Conservation (phyloP, 2,113 vertebrate genomes). For the Pterophyllum scalare region DNA sequence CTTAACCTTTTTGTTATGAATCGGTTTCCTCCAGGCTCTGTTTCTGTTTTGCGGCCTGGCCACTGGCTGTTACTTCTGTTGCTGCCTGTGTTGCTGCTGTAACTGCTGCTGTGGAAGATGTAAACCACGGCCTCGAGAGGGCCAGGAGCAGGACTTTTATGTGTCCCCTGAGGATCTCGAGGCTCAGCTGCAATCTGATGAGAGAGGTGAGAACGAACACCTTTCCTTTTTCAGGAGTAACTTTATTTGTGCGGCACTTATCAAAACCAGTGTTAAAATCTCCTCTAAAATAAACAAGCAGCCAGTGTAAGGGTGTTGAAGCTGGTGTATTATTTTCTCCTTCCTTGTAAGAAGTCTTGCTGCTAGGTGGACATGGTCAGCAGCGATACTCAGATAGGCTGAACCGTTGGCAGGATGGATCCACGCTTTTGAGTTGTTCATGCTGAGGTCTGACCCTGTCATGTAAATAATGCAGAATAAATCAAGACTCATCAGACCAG, state of each 20-base stretch:
- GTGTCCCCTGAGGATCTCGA: constrained; percentile 98
- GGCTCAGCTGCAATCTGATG: constrained; percentile 96
- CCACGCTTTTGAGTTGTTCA: background rate
- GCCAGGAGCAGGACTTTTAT: constrained; percentile 91
- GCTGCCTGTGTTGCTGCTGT: constrained; percentile 99
- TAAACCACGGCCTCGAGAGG: constrained; percentile 94
- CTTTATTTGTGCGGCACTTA: background rate
- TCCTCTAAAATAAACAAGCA: background rate
- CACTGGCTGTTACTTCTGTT: constrained; percentile 98
- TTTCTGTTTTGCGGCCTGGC: constrained; percentile 95
- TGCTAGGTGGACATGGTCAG: too few species aligned
- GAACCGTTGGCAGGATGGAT: background rate
- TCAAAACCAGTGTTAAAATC: background rate
- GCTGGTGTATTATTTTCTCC: background rate
- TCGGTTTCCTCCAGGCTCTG: constrained; percentile 83
- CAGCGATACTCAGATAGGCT: background rate
- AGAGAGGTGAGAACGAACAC: constrained; percentile 86
- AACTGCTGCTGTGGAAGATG: constrained; percentile 99
- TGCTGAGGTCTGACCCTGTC: background rate
- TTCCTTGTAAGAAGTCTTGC: too few species aligned
- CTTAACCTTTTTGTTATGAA: background rate
- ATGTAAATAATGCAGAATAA: background rate
- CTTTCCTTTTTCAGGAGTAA: background rate
- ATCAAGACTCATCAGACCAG: background rate
- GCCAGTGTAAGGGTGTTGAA: background rate